Base-by-base conservation (phyloP, 2,888 invertebrate species). In the Sinopyrophorus schimmeli region DNA sequence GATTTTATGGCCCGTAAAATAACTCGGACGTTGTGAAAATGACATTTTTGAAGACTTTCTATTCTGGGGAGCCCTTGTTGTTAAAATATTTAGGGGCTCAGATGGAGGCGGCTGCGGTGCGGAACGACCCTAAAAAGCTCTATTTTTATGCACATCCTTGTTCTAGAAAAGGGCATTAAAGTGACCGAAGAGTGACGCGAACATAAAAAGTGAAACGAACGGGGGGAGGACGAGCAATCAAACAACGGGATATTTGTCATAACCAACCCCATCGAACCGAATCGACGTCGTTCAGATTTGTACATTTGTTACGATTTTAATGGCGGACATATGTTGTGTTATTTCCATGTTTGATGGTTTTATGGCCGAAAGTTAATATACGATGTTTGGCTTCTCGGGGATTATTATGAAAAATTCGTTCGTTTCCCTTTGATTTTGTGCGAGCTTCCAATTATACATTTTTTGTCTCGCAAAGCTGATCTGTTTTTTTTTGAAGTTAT, bases 231-330 rank as follows among this genome's bases (percentile, higher is more conserved):
- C 47, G 49, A 47, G 52, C 54, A 58, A 56, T 55, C 54, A 55
- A 52, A 56, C 59, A 57, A 51, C 54, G 51, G 57, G 59, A 59
- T 60, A 61, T 60, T 56, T 56, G 59, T 59, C 59, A 61, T 59
- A 61, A 54, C 54, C 44, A 50, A 53, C 55, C 54, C 52, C 54
- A 55, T 54, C 53, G 54, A 51, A 57, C 49, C 53, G 53, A 53
- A 56, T 40, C 54, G 58, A 59, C 55, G 51, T 58, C 55, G 55
- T 52, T 49, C 51, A 55, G 57, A 60, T 60, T 60, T 59, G 58
- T 59, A 54, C 53, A 44, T 47, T 35, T 43, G 41, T 35, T 24
- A 35, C 23, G 35, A 14, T 35, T 21, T 35, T 35, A 35, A 35
- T 24, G 35, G 32, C 15, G 15, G 6, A 21, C 23, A 15, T 24